Evolutionary conservation across 2,113 vertebrate species (phyloP), one percentile per base, ranked within the genome.

Genomic region (Phalacrocorax carbo): DNA sequence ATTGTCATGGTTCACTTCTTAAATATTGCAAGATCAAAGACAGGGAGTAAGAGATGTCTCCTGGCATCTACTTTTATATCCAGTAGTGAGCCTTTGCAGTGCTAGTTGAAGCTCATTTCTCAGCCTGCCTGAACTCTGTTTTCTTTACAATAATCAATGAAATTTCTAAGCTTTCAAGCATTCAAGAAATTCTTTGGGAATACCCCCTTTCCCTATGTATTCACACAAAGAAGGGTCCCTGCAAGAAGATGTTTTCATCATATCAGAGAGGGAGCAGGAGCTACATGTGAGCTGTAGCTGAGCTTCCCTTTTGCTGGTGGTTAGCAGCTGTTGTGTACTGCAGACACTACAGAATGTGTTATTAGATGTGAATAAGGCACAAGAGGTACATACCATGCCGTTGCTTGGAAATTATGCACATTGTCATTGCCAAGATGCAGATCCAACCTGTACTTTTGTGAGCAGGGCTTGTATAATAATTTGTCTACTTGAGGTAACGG

Each of bases 371-470:
- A 40, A 44, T 32, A 44, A 57, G 40, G 25, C 29, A 34, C 0
- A 0, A 26, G 54, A 68, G 34, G 49, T 32, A 21, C 1, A 0
- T 5, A 5, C 34, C 14, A 8, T 13, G 34, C 36, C 60, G 44
- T 6, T 7, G 9, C 44, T 48, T 42, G 29, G 62, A 34, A 72
- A 14, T 80, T 2, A 27, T 2, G 21, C 42, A 16, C 19, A 0
- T 34, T 46, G 15, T 23, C 46, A 14, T 15, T 40, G 32, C 48
- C 32, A 62, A 52, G 22, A 16, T 21, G n/a, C 30, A 70, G 49
- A 23, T 61, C 23, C 42, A 38, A 62, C 38, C 36, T 52, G 14
- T 18, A n/a, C 27, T 8, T 88, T 27, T 69, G 27, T 60, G 16
- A 83, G 52, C 21, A 25, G 32, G 19, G 11, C 10, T 76, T 66